Percentiles rank a stretch among this genome's conserved stretches.
Evolutionary conservation across 2,113 vertebrate species (phyloP).

Genomic region (Gallinago paraguaiae): DNA sequence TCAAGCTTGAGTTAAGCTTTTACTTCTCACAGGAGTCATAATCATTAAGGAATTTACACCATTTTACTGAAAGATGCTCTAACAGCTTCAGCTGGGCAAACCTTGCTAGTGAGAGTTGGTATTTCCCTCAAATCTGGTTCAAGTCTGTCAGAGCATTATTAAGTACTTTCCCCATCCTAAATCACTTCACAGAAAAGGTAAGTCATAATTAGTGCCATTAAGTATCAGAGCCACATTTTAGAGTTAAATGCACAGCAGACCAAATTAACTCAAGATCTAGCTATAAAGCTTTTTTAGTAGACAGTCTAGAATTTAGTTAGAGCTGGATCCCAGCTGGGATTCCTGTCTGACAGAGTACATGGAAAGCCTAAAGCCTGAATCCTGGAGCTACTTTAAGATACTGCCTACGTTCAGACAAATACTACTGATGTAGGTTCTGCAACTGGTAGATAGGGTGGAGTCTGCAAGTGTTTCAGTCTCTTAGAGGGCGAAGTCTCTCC

Average conservation of each 20-base stretch:
- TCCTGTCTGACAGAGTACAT: neutral
- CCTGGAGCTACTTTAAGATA: conserved; percentile 8
- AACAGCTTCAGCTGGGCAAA: neutral
- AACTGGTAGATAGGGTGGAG: neutral
- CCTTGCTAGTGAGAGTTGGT: neutral
- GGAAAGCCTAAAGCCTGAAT: neutral
- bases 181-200: neutral
- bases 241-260: conserved; percentile 27
- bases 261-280: neutral
- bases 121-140: neutral
- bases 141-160: neutral
- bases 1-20: neutral
- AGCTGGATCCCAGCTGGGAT: neutral
- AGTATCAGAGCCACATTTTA: conserved; percentile 3
- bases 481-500: conserved; percentile 57
- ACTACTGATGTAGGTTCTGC: conserved; percentile 42
- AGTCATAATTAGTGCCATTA: conserved; percentile 15
- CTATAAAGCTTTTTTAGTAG: conserved; percentile 24
- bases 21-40: neutral
- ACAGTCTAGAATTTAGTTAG: neutral
- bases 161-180: neutral
- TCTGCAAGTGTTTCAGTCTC: conserved; percentile 56
- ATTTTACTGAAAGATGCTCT: neutral
- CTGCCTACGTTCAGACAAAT: conserved; percentile 38
- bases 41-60: neutral